phyloP scores from a whole-genome alignment of 2,797 vertebrate genomes.

The Stomatorhinus walkeri region DNA sequence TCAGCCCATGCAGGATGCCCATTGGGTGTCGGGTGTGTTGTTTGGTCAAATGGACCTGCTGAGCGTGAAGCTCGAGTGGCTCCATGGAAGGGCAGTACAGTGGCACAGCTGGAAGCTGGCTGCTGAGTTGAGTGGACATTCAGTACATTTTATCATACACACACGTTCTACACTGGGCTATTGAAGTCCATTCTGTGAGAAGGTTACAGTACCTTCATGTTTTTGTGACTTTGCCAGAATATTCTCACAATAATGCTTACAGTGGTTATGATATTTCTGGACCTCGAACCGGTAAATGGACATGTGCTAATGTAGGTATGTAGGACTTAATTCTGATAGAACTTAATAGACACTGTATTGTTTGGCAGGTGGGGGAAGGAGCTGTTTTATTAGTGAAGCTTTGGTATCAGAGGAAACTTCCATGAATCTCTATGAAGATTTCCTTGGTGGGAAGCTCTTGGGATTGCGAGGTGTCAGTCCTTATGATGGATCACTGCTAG shows the following conservation, averaged over 20 bases:
- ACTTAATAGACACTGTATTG: neutral
- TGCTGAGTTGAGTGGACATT: neutral
- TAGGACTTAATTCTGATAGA: neutral
- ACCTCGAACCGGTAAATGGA: neutral
- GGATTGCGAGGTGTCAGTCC: neutral
- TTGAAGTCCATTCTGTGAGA: neutral
- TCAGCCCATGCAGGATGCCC: neutral
- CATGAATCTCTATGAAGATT: neutral
- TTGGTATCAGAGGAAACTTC: neutral
- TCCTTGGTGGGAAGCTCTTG: neutral
- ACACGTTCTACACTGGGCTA: neutral
- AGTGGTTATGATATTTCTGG: neutral
- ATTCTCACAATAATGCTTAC: neutral
- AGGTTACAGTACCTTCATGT: neutral
- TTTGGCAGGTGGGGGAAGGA: neutral
- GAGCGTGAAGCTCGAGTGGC: neutral
- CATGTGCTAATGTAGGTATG: neutral
- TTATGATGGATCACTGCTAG: neutral
- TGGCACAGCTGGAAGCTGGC: neutral
- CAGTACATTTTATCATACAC: neutral
- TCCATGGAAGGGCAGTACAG: neutral
- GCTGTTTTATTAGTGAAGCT: neutral
- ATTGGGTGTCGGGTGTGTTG: neutral
- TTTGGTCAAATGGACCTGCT: neutral
- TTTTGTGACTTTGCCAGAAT: neutral